Percentiles rank a stretch among this genome's conserved stretches.
phyloP scores from a whole-genome alignment of 2,113 vertebrate species.

The Vicugna pacos region DNA sequence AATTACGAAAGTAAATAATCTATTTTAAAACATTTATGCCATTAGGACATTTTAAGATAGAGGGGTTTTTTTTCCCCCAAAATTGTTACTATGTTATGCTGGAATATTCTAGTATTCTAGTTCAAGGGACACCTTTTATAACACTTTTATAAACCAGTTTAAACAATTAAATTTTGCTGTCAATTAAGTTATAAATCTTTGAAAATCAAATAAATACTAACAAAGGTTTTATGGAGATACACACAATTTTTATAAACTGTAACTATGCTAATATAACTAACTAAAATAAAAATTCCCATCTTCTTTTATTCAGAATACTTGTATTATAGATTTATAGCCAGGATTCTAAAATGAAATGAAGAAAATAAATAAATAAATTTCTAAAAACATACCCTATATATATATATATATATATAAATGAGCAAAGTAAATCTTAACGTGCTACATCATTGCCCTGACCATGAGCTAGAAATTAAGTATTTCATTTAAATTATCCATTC shows the following conservation, averaged over 20 bases:
- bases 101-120: background rate
- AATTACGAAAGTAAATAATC: background rate
- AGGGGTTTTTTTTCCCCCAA: background rate
- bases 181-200: background rate
- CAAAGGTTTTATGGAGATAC: background rate
- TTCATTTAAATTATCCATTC: background rate
- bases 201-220: background rate
- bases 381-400: background rate
- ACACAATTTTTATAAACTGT: background rate
- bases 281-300: background rate
- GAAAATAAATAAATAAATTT: background rate
- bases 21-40: background rate
- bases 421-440: background rate
- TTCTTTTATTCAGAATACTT: slow-evolving; percentile 13
- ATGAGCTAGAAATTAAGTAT: background rate
- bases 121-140: background rate
- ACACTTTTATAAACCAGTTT: background rate
- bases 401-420: no score
- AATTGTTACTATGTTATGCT: background rate
- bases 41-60: background rate
- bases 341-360: slow-evolving; percentile 4
- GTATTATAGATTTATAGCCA: background rate
- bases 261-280: background rate
- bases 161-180: background rate
- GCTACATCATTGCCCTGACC: background rate